These are phyloP conservation scores for Morinoia aosen DNA, from an alignment of 2,888 invertebrate species.

Conservation along the genomic window DNA sequence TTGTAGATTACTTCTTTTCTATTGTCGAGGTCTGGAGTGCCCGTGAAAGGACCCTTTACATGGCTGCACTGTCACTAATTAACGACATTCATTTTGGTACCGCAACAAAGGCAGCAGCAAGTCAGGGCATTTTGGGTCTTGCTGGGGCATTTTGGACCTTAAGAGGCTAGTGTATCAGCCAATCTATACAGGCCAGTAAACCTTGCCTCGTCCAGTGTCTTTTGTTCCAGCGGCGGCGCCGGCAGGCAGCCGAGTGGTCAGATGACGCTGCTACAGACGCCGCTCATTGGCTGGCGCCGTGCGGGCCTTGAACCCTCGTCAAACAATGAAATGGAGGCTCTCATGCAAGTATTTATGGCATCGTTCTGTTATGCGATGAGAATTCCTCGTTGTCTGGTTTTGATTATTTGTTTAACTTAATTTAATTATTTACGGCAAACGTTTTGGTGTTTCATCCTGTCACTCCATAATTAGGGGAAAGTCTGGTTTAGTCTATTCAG, in stretches of 20 bases:
- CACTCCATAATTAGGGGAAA: too few species aligned
- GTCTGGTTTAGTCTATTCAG: too few species aligned
- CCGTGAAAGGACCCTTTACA: background rate
- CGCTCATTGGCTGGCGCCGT: background rate
- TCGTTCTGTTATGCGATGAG: too few species aligned
- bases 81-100: background rate
- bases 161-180: background rate
- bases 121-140: background rate
- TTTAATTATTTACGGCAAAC: too few species aligned
- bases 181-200: background rate
- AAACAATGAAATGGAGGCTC: too few species aligned
- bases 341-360: too few species aligned
- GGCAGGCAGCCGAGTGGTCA: background rate
- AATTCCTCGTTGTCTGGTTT: too few species aligned
- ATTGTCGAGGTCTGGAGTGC: background rate
- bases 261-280: background rate
- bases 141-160: background rate
- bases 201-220: background rate
- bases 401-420: too few species aligned
- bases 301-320: background rate
- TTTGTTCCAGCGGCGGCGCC: background rate
- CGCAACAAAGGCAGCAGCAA: background rate
- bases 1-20: background rate
- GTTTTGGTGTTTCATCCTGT: too few species aligned
- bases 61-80: background rate